phyloP scores from a whole-genome alignment of 2,797 vertebrate species.

The Antennarius maculatus region DNA sequence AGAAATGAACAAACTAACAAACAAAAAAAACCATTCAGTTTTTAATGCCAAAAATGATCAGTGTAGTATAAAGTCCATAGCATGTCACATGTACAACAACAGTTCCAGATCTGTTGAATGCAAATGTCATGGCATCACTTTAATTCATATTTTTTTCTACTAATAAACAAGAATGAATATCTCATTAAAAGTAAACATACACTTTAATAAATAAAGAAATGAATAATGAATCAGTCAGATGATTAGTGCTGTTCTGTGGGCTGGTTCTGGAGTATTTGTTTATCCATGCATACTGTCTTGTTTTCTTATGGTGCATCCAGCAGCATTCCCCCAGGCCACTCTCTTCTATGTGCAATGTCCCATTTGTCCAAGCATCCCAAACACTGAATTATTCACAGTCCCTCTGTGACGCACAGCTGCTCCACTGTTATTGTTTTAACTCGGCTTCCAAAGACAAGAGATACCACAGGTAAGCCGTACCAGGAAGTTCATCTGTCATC shows the following conservation, averaged over 20 bases:
- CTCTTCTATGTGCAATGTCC: conserved; percentile 38
- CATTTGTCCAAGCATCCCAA: conserved; percentile 26
- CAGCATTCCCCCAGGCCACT: neutral
- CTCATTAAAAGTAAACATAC: too few relatives aligned
- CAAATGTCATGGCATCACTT: too few relatives aligned
- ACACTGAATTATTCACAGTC: conserved; percentile 60
- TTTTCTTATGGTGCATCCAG: conserved; percentile 2
- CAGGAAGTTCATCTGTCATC: conserved; percentile 39
- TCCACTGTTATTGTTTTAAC: conserved; percentile 49
- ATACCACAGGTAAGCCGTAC: conserved; percentile 34
- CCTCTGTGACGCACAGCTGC: conserved; percentile 37
- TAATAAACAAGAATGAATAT: too few relatives aligned
- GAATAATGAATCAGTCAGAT: too few relatives aligned
- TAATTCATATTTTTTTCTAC: too few relatives aligned
- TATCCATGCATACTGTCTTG: neutral
- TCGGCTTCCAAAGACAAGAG: conserved; percentile 39
- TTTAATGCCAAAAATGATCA: too few relatives aligned
- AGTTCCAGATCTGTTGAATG: too few relatives aligned
- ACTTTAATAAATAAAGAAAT: too few relatives aligned
- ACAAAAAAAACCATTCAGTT: too few relatives aligned
- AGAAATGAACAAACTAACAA: too few relatives aligned
- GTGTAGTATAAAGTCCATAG: too few relatives aligned
- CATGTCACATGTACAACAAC: too few relatives aligned
- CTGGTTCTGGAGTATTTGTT: neutral
- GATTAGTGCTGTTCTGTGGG: neutral